These are phyloP conservation scores for Sthenelais limicola DNA, from an alignment of 2,888 invertebrate species.

Conservation along the genomic window DNA sequence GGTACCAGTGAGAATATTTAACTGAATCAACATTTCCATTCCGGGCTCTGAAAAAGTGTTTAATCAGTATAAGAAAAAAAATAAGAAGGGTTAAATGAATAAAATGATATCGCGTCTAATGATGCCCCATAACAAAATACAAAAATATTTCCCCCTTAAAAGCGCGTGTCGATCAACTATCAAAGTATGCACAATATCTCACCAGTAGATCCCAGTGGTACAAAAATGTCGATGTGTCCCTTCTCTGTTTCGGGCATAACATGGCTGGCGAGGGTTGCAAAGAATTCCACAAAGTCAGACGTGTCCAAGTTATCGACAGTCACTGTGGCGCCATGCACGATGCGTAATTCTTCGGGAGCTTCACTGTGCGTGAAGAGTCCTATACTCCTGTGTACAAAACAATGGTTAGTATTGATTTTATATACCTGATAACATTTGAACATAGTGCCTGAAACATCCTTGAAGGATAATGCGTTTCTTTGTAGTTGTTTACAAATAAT, in stretches of 20 bases:
- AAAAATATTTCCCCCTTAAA: no score
- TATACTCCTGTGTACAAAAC: slow-evolving; percentile 68
- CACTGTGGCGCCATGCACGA: slow-evolving; percentile 64
- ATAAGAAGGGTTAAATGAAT: no score
- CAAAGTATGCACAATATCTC: no score
- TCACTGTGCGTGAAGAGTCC: slow-evolving; percentile 66
- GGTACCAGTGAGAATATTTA: slow-evolving; percentile 63
- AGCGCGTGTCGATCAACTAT: no score
- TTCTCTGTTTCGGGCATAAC: slow-evolving; percentile 60
- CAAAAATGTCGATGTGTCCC: slow-evolving; percentile 69
- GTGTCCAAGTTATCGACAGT: slow-evolving; percentile 59
- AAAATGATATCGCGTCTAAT: no score
- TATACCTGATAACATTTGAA: no score
- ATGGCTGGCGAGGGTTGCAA: slow-evolving; percentile 60
- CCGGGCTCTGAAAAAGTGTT: slow-evolving; percentile 61
- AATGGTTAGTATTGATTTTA: no score
- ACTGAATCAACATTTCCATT: slow-evolving; percentile 64
- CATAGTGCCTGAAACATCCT: no score
- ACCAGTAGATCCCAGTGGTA: slow-evolving; percentile 68
- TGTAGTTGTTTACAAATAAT: no score
- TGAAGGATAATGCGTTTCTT: no score
- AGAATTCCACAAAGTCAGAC: slow-evolving; percentile 63
- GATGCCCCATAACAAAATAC: no score
- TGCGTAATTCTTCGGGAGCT: slow-evolving; percentile 63
- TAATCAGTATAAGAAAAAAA: no score